Evolutionary conservation across 2,113 vertebrate genomes (phyloP).

Genomic region (Anarhynchus alexandrinus): DNA sequence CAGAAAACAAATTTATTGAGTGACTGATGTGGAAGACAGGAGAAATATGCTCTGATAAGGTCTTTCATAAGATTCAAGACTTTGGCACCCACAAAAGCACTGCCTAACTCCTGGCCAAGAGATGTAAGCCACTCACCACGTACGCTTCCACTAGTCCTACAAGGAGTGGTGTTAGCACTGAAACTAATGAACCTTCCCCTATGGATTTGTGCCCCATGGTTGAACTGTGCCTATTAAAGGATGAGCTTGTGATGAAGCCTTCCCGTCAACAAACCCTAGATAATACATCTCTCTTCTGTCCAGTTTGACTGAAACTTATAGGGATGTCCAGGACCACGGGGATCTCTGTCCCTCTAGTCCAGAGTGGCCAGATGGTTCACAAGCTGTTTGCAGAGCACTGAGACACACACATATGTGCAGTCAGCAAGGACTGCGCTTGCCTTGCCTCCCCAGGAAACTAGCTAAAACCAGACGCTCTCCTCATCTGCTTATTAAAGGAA

Average conservation of each 20-base stretch:
- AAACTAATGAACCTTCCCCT: neutral
- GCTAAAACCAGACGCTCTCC: neutral
- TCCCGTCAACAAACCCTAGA: neutral
- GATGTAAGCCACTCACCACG: neutral
- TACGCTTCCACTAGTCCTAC: neutral
- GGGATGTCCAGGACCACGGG: neutral
- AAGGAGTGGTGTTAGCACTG: neutral
- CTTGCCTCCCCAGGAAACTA: neutral
- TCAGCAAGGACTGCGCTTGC: neutral
- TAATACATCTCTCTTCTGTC: neutral
- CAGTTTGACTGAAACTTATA: neutral
- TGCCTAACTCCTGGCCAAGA: neutral
- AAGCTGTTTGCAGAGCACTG: neutral
- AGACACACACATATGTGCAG: neutral
- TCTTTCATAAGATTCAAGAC: neutral
- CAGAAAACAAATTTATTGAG: neutral
- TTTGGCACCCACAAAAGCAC: neutral
- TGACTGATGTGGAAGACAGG: neutral
- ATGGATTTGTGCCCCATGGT: neutral
- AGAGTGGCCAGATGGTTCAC: neutral
- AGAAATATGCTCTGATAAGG: neutral
- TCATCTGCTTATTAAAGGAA: neutral
- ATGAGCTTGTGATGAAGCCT: neutral
- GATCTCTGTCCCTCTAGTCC: neutral
- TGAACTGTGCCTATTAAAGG: neutral